Percentiles rank a stretch among this genome's conserved stretches.
Conservation (phyloP, 2,113 vertebrate species). For the Uropsilus gracilis region DNA sequence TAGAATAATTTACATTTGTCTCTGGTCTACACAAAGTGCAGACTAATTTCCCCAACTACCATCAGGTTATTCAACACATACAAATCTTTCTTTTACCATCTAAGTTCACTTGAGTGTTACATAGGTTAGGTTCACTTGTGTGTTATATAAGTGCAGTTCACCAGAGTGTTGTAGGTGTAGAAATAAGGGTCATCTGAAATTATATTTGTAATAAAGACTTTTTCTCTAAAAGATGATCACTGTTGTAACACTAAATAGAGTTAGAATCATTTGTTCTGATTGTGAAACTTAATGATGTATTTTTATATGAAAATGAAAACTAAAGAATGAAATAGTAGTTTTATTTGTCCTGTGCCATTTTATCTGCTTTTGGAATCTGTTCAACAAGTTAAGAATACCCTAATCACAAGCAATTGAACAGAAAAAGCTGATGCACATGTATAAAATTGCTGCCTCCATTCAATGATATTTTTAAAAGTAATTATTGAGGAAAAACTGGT, state of each 20-base stretch:
- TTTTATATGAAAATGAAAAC: slow-evolving; percentile 1
- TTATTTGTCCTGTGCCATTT: background rate
- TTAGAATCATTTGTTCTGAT: background rate
- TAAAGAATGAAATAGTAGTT: background rate
- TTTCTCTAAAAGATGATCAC: background rate
- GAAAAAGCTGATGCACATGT: background rate
- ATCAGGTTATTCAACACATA: background rate
- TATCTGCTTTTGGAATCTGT: background rate
- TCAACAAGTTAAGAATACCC: background rate
- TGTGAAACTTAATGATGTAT: background rate
- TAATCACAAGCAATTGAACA: background rate
- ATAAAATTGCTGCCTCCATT: background rate
- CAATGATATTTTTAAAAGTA: slow-evolving; percentile 12
- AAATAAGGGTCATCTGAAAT: background rate
- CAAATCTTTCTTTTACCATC: too few species aligned
- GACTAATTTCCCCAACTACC: background rate
- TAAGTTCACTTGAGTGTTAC: too few species aligned
- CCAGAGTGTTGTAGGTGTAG: background rate
- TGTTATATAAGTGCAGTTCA: background rate
- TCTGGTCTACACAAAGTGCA: background rate
- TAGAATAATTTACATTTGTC: background rate
- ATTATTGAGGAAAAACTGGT: slow-evolving; percentile 6
- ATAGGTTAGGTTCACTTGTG: background rate
- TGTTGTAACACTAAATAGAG: background rate
- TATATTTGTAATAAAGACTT: background rate